phyloP scores from a whole-genome alignment of 2,888 invertebrate genomes.

The Megaustenia siamemsis region DNA sequence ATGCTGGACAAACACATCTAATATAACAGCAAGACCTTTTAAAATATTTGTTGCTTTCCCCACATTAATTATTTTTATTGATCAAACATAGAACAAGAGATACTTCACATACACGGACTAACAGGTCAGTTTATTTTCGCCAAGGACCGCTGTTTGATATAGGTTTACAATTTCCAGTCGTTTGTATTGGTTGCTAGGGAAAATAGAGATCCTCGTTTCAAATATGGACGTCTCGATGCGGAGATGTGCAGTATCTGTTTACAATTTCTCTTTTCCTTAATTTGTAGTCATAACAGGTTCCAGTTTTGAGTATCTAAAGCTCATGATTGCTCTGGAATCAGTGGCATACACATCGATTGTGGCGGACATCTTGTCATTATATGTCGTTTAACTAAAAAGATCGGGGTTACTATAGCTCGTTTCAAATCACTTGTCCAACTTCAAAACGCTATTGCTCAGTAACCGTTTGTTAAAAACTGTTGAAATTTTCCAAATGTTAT shows the following conservation, averaged over 20 bases:
- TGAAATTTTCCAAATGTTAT: too few species aligned
- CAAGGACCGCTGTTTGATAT: background rate
- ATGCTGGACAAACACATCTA: background rate
- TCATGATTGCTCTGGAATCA: background rate
- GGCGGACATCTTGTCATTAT: too few species aligned
- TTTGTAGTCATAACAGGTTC: conserved; percentile 17
- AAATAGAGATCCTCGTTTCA: background rate
- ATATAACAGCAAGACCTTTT: conserved; percentile 12
- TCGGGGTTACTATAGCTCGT: too few species aligned
- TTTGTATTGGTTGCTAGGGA: background rate
- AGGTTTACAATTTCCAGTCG: background rate
- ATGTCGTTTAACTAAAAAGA: too few species aligned
- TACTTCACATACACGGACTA: background rate
- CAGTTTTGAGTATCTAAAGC: background rate
- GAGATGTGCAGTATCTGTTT: conserved; percentile 27
- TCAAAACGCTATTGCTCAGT: too few species aligned
- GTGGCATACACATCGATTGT: background rate
- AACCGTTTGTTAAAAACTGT: too few species aligned
- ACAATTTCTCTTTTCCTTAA: conserved; percentile 16
- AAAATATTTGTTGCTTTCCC: conserved; percentile 31
- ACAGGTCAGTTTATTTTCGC: background rate
- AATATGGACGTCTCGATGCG: background rate
- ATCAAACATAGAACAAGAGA: conserved; percentile 5
- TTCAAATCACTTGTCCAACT: too few species aligned
- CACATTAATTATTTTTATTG: conserved; percentile 17